Percentiles rank a stretch among this genome's conserved stretches.
These are phyloP conservation scores for Ecliptopera silaceata DNA, from an alignment of 2,888 invertebrate species.

Conservation along the genomic window DNA sequence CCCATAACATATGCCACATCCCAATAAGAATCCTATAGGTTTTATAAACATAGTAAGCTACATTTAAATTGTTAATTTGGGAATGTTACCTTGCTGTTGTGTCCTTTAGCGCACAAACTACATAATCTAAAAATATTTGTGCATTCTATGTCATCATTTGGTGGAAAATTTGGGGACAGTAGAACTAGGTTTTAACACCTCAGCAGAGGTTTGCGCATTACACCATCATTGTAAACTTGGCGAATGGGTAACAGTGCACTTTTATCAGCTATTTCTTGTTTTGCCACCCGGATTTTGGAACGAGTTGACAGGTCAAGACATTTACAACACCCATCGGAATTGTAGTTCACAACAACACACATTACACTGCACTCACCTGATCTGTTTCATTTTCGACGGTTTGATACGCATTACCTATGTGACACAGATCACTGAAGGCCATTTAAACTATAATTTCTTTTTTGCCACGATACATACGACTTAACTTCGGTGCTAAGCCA, in stretches of 20 bases:
- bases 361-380: conserved; percentile 69
- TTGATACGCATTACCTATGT: conserved; percentile 80
- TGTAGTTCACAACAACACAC: conserved; percentile 59
- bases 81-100: conserved; percentile 66
- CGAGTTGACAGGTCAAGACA: conserved; percentile 77
- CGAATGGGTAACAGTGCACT: conserved; percentile 38
- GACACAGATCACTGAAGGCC: conserved; percentile 83
- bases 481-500: conserved; percentile 77
- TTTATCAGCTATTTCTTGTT: conserved; percentile 51
- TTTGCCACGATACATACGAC: conserved; percentile 80
- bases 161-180: conserved; percentile 25
- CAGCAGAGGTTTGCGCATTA: conserved; percentile 7
- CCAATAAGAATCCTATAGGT: conserved; percentile 46
- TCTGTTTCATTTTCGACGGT: conserved; percentile 80
- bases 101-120: conserved; percentile 75
- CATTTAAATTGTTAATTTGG: conserved; percentile 48
- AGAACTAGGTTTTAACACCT: conserved; percentile 23
- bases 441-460: conserved; percentile 81
- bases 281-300: conserved; percentile 73
- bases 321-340: conserved; percentile 73
- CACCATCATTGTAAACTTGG: conserved; percentile 15
- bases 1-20: conserved; percentile 34
- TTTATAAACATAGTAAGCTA: conserved; percentile 37
- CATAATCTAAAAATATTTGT: conserved; percentile 81
- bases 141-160: conserved; percentile 71